These are phyloP conservation scores for Tragulus kanchil DNA, from an alignment of 2,113 vertebrate genomes.

Conservation along the genomic window DNA sequence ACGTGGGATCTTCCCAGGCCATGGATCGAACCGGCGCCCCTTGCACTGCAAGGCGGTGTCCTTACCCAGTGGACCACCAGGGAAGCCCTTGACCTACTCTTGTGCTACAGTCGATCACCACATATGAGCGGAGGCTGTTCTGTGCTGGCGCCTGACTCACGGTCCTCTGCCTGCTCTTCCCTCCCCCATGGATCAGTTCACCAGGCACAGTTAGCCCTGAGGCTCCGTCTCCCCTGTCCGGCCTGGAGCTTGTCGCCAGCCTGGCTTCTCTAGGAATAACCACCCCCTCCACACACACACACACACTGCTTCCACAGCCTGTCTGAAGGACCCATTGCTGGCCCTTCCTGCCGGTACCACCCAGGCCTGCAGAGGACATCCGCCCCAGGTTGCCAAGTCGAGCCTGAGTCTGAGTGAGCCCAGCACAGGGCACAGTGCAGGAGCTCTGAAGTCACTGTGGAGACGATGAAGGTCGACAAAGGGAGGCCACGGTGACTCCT, in stretches of 20 bases:
- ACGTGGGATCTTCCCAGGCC: no score
- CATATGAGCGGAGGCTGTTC: not conserved
- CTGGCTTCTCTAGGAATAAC: not conserved
- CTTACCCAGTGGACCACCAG: no score
- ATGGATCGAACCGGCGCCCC: no score
- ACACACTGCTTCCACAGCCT: rapidly evolving
- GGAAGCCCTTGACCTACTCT: not conserved
- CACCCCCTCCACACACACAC: not conserved
- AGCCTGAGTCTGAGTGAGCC: not conserved
- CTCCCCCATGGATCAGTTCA: rapidly evolving
- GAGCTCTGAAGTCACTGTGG: not conserved
- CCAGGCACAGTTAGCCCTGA: rapidly evolving
- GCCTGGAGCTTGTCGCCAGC: no score
- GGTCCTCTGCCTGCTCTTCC: no score
- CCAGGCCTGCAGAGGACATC: not conserved
- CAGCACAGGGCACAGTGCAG: no score
- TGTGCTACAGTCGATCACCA: not conserved
- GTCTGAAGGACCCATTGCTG: not conserved
- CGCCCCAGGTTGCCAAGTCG: not conserved
- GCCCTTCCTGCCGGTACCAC: not conserved
- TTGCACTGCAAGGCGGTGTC: no score
- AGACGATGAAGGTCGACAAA: not conserved
- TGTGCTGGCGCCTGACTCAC: rapidly evolving
- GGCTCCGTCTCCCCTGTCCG: not conserved
- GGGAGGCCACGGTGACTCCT: not conserved